Evolutionary conservation across 2,888 invertebrate genomes (phyloP).

Genomic region (Leptinotarsa haldemani): DNA sequence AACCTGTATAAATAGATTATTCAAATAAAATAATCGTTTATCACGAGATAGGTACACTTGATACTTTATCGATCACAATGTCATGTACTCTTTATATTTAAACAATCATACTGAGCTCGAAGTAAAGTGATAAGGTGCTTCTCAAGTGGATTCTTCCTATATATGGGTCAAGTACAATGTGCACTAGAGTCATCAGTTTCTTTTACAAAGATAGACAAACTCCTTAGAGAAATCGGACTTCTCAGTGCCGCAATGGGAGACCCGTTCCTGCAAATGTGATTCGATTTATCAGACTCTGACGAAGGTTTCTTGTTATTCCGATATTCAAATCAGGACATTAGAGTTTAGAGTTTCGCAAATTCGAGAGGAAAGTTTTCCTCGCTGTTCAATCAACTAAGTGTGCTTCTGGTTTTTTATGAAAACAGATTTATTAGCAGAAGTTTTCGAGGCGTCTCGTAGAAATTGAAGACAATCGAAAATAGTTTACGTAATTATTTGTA

Average conservation of each 20-base stretch:
- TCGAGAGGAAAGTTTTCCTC: conserved; percentile 8
- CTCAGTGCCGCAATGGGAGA: conserved; percentile 5
- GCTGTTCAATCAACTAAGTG: conserved; percentile 31
- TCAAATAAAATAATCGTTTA: too few relatives aligned
- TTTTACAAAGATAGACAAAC: conserved; percentile 17
- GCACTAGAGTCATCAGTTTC: conserved; percentile 25
- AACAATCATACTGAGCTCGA: too few relatives aligned
- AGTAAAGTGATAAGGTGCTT: too few relatives aligned
- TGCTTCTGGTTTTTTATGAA: conserved; percentile 10
- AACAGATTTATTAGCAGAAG: neutral
- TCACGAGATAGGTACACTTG: too few relatives aligned
- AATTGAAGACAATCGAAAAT: neutral
- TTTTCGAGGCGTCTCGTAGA: neutral
- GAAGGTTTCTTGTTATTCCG: conserved; percentile 30
- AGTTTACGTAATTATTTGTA: too few relatives aligned
- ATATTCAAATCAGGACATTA: conserved; percentile 36
- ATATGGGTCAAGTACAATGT: neutral
- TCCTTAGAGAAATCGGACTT: conserved; percentile 30
- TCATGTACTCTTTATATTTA: too few relatives aligned
- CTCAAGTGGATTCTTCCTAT: too few relatives aligned
- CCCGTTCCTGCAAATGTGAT: conserved; percentile 11
- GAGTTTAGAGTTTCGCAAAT: conserved; percentile 22
- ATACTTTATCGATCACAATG: too few relatives aligned
- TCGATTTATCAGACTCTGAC: conserved; percentile 30
- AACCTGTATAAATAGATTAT: too few relatives aligned